These are phyloP conservation scores for Dicranocentrus wangi DNA, from an alignment of 2,888 invertebrate species.

Conservation along the genomic window DNA sequence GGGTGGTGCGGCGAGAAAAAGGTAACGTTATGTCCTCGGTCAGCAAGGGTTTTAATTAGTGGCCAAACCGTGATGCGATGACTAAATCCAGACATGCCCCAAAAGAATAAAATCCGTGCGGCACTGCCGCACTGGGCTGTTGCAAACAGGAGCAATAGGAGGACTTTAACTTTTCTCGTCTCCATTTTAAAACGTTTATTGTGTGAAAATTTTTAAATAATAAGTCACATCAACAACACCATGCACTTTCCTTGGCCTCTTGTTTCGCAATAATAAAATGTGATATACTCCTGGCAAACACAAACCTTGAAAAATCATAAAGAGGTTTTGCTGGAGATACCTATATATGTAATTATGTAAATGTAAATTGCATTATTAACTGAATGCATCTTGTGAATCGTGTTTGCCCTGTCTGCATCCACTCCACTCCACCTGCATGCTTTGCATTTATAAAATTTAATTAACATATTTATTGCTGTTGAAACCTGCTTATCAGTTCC, in stretches of 20 bases:
- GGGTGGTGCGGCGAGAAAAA: constrained; percentile 61
- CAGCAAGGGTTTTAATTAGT: constrained; percentile 55
- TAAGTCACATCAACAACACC: neutral
- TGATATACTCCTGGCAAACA: no score
- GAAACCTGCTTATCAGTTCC: no score
- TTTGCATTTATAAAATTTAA: no score
- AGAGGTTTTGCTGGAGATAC: neutral
- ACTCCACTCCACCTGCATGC: no score
- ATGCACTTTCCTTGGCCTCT: no score
- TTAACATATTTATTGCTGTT: no score
- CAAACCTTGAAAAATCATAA: no score
- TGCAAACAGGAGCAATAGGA: neutral
- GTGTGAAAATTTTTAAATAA: neutral
- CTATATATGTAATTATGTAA: neutral
- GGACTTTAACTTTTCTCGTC: neutral
- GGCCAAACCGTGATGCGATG: constrained; percentile 69
- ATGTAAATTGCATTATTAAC: no score
- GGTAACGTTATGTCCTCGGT: constrained; percentile 60
- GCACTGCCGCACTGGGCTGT: no score
- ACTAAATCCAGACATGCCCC: constrained; percentile 61
- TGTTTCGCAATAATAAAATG: no score
- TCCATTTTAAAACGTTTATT: neutral
- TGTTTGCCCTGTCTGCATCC: no score
- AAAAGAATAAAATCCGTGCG: constrained; percentile 65
- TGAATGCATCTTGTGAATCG: no score